These are phyloP conservation scores for Onychomys leucogaster DNA, from an alignment of 2,797 vertebrate genomes.

Conservation along the genomic window DNA sequence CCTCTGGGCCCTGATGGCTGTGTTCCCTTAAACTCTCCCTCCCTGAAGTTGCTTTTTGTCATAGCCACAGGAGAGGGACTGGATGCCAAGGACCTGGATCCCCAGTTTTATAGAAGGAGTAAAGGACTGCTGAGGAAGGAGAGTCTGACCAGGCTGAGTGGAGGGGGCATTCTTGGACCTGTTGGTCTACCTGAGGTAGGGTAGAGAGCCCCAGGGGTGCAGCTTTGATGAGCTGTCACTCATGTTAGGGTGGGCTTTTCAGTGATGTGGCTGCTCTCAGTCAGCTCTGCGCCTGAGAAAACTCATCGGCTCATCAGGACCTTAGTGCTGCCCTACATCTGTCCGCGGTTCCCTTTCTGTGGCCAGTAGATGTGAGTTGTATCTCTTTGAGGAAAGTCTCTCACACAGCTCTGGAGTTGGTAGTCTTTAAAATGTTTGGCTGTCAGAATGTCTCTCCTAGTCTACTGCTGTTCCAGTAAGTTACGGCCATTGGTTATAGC, in stretches of 20 bases:
- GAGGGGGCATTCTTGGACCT: background rate
- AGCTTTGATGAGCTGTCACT: background rate
- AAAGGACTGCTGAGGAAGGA: background rate
- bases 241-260: too few relatives aligned
- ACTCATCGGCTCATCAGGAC: background rate
- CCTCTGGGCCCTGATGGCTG: too few relatives aligned
- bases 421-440: background rate
- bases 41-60: background rate
- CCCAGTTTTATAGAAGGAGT: background rate
- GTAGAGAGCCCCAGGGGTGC: background rate
- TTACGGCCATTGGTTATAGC: accelerated
- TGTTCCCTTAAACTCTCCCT: background rate
- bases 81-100: background rate
- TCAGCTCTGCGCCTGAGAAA: background rate
- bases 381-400: background rate
- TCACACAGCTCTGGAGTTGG: background rate
- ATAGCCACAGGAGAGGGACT: background rate
- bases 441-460: background rate
- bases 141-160: background rate
- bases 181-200: background rate
- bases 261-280: background rate
- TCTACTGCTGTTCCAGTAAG: background rate
- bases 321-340: background rate
- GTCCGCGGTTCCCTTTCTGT: background rate
- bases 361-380: background rate